Base-by-base conservation (phyloP, 2,888 invertebrate species). In the Drosophila fulvimacula region DNA sequence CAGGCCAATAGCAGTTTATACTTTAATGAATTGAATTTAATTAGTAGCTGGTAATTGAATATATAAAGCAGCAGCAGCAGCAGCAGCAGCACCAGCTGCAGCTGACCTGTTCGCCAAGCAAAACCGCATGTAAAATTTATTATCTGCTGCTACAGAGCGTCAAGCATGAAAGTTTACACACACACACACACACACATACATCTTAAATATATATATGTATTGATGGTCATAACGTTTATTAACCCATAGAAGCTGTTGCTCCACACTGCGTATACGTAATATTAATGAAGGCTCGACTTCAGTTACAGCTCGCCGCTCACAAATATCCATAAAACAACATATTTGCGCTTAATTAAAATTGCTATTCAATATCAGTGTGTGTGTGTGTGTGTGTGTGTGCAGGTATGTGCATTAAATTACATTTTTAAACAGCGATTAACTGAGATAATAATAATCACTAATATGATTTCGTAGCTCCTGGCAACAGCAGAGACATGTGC, bases 71-170 rank as follows among this genome's bases (percentile, higher is more conserved):
- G 38, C 34, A 39, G 27, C 24, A 24, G 42, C 13, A 21, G 41
- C 19, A 21, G 38, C 36, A n/a, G 41, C 15, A 21, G 39, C 34
- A n/a, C n/a, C n/a, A 34, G 32, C 36, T 19, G 39, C 32, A 30
- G 38, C n/a, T 7, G 39, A 39, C 17, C 17, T 21, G 21, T 11
- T 15, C 15, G 24, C 24, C 44, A 24, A 46, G 46, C 55, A 5
- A 17, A 53, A 51, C 39, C 66, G 58, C 57, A 79, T 79, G 60
- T 71, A 78, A 71, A 65, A 74, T 79, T 65, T 53, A 77, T 79
- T 68, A 74, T 70, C 53, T 65, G 48, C 60, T 61, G 44, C 41
- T 58, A 51, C 32, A 39, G n/a, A 21, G 62, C 53, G 49, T 69
- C 34, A 52, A 62, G 41, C 68, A 60, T 34, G 21, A 39, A 21